Base-by-base conservation (phyloP, 2,797 vertebrate species). In the Nyctalus aviator region DNA sequence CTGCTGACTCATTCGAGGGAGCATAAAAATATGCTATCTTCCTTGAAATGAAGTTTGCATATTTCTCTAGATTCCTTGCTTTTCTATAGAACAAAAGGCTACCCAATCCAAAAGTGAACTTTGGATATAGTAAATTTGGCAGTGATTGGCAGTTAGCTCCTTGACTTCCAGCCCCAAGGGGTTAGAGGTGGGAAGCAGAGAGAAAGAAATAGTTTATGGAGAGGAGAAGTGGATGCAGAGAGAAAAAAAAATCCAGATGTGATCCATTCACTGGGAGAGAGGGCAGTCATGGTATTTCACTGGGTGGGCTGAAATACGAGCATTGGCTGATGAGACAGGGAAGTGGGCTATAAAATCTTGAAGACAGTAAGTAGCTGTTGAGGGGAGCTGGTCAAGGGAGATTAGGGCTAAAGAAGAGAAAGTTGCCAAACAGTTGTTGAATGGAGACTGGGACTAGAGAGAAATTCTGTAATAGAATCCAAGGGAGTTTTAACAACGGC, bases 31-130 rank as follows among this genome's bases (percentile, higher is more conserved):
- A n/a, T 0, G 9, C 46, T 25, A 21, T 48, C 13, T 62, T 73
- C 55, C 62, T 69, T 35, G 18, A 90, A 86, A 73, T 66, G 21
- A 37, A 59, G 57, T 41, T 64, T 53, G 35, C 20, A 10, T n/a
- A 64, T 92, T 71, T 93, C 75, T 84, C 68, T 77, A 37, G 35
- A 90, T 82, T n/a, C 15, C 14, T 59, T 87, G n/a, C 20, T 94
- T 89, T 84, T 86, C 64, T 88, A 79, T 2, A 73, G 69, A 85
- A 44, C 41, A 82, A 76, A 55, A 94, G 17, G 68, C 10, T 66
- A 25, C 17, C 53, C 27, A 37, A n/a, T 44, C 44, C 35, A 76
- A 91, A 89, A 66, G 41, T 75, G 35, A 95, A 69, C 59, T 69
- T 85, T 17, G 50, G 37, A 88, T 89, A 84, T 46, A 25, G 32